A percentile compares a stretch with the other conserved stretches of the same genome.
phyloP scores from a whole-genome alignment of 2,797 vertebrate species.

The Takifugu ocellatus region DNA sequence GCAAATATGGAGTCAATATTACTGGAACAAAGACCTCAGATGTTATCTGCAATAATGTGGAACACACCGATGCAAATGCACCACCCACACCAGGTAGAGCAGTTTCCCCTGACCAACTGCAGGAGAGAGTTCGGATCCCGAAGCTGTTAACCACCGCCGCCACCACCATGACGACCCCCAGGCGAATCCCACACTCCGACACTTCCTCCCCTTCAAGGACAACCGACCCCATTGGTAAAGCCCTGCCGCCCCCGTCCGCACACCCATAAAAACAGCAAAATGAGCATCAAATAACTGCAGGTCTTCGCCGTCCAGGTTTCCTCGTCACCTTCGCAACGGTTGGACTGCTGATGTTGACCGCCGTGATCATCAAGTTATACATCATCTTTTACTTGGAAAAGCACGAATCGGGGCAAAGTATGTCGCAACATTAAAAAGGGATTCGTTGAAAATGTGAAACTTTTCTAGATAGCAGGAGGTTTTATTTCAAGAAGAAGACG shows the following conservation, averaged over 20 bases:
- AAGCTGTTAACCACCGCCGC: not conserved
- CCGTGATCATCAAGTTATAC: conserved; percentile 47
- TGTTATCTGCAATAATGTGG: conserved; percentile 36
- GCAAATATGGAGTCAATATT: conserved; percentile 32
- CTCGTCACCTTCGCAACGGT: conserved; percentile 37
- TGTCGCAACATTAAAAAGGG: not conserved
- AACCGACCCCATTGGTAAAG: conserved; percentile 33
- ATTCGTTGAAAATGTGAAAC: no score
- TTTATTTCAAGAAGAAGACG: no score
- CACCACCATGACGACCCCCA: no score
- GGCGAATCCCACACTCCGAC: accelerated
- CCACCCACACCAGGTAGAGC: not conserved
- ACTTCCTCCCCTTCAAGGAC: accelerated
- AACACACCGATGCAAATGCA: not conserved
- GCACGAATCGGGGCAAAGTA: conserved; percentile 41
- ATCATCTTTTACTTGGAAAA: conserved; percentile 8
- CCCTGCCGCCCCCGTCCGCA: not conserved
- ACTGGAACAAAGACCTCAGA: conserved; percentile 44
- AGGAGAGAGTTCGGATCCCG: not conserved
- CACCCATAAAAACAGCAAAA: not conserved
- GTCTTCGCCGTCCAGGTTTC: conserved; percentile 28
- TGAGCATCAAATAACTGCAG: conserved; percentile 3
- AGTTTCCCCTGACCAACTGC: not conserved
- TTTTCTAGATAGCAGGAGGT: no score
- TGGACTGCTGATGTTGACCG: conserved; percentile 44